Conservation (phyloP, 2,113 vertebrate genomes). For the Mustela lutreola region DNA sequence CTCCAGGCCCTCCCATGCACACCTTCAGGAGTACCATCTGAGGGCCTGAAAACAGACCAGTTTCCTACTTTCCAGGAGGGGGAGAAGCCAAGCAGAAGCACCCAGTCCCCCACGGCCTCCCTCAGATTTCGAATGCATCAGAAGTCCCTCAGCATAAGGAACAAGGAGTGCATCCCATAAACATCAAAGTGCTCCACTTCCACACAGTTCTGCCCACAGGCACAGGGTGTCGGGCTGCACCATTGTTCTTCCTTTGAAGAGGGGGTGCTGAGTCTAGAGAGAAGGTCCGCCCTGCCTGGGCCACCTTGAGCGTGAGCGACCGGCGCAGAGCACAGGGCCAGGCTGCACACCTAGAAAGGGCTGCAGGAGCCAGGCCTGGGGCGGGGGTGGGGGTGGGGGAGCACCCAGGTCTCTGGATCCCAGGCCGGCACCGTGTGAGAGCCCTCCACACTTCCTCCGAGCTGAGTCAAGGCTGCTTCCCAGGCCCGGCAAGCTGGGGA, state of each 20-base stretch:
- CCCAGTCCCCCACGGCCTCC: rapidly evolving
- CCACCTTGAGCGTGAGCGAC: not conserved
- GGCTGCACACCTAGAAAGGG: too few species aligned
- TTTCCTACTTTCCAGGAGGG: not conserved
- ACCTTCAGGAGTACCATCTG: not conserved
- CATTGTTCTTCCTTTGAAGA: not conserved
- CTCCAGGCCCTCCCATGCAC: not conserved
- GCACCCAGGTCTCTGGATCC: not conserved
- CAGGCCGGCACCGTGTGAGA: not conserved
- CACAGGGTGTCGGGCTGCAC: not conserved
- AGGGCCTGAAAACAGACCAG: not conserved
- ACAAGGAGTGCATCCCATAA: not conserved
- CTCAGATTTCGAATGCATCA: not conserved
- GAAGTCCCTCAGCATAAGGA: not conserved
- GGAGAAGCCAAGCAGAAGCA: not conserved
- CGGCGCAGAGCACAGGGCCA: rapidly evolving
- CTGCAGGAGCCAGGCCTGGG: not conserved
- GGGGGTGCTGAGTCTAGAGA: not conserved
- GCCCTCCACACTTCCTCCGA: not conserved
- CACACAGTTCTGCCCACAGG: rapidly evolving
- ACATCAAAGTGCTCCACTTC: not conserved
- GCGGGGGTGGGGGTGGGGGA: rapidly evolving
- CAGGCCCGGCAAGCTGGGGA: not conserved
- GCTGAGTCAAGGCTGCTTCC: not conserved
- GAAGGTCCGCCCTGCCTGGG: rapidly evolving